Conservation (phyloP, 1,140 invertebrate genomes). For the Atta texana region DNA sequence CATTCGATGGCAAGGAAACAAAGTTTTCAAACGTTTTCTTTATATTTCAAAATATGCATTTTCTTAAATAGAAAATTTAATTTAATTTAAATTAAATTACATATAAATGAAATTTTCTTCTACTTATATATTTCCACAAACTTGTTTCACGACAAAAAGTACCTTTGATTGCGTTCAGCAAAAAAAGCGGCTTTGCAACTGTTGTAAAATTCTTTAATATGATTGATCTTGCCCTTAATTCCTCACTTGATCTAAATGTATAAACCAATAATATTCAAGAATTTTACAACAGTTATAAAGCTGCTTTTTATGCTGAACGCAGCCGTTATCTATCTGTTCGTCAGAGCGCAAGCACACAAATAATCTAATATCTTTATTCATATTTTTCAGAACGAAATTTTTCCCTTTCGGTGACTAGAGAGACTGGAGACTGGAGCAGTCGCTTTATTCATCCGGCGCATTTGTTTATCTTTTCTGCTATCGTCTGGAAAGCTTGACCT, state of each 20-base stretch:
- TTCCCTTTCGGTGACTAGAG: background rate
- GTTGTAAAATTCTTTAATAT: no score
- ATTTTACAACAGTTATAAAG: no score
- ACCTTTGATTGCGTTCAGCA: no score
- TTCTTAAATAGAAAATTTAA: background rate
- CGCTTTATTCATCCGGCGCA: background rate
- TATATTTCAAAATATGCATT: background rate
- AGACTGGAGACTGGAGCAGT: background rate
- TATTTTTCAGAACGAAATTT: background rate
- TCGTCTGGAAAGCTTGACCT: background rate
- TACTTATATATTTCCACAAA: background rate
- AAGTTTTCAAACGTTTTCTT: background rate
- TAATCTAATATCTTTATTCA: background rate
- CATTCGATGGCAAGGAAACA: background rate
- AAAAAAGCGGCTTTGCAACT: no score
- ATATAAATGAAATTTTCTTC: background rate
- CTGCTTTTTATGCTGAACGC: no score
- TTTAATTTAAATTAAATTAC: background rate
- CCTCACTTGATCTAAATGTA: no score
- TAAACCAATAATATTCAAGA: no score
- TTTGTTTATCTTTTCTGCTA: constrained; percentile 13
- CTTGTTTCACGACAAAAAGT: background rate
- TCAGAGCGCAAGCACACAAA: background rate
- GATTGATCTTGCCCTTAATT: no score
- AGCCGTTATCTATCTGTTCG: background rate